Base-by-base conservation (phyloP, 2,797 vertebrate species). In the Cynodonichthys magdalenae region DNA sequence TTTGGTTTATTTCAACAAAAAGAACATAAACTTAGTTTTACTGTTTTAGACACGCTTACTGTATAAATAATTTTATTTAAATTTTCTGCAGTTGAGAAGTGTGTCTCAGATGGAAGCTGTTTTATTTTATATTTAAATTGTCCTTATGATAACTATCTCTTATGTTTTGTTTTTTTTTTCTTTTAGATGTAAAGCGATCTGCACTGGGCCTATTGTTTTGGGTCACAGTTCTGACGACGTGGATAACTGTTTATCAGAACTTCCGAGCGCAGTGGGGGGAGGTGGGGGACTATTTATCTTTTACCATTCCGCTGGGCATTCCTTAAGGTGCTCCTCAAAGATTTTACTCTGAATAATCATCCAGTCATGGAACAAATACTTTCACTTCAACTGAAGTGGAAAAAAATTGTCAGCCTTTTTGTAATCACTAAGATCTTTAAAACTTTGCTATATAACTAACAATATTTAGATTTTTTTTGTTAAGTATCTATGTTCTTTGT, bases 211-310 rank as follows among this genome's bases (percentile, higher is more conserved):
- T 97, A 54, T 75, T 95, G 27, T 87, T 96, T 41, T 98, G 96
- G 96, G 87, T 95, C 6, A 89, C 92, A n/a, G 90, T 95, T 14
- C 93, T 97, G 57, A 95, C 95, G 7, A 95, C 95, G 1, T 98
- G 96, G 96, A 96, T 96, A 65, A 94, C 94, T 44, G 93, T 97
- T 79, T 97, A 94, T 83, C 96, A 98, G 85, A 94, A 94, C 60
- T 95, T 90, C 85, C 91, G 96, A 69, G 94, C 95, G 28, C 78
- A 90, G 59, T 98, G 96, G 96, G 96, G 96, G 1, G 96, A 93
- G 47, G 87, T 96, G 63, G 96, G 94, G 1, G 96, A 98, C 79
- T 93, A 95, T 70, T 92, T 98, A 14, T 97, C 96, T 53, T 98
- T 97, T 80, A 97, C 95, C 39, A 96, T 97, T 73, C 96, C 96